A percentile compares a stretch with the other conserved stretches of the same genome.
Evolutionary conservation across 2,888 invertebrate species (phyloP).

Genomic region (Steinernema hermaphroditum): DNA sequence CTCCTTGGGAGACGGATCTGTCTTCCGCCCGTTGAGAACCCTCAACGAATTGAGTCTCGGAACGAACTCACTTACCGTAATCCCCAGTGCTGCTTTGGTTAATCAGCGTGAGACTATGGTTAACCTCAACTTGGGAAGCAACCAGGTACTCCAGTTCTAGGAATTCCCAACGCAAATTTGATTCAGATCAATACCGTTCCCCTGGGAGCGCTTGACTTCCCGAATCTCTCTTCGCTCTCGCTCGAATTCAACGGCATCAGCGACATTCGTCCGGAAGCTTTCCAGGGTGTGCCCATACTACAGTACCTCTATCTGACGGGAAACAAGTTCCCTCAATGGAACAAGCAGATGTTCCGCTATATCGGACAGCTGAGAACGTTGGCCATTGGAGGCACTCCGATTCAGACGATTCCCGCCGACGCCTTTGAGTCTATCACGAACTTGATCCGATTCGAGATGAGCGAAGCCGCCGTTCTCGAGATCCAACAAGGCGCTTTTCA

Average conservation of each 20-base stretch:
- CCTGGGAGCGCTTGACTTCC: constrained; percentile 65
- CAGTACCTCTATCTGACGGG: constrained; percentile 66
- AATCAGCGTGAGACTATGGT: constrained; percentile 58
- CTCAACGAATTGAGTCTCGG: constrained; percentile 66
- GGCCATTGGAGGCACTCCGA: constrained; percentile 66
- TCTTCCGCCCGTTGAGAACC: constrained; percentile 60
- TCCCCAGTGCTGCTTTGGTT: constrained; percentile 62
- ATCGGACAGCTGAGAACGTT: constrained; percentile 62
- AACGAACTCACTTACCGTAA: constrained; percentile 60
- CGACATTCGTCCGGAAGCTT: constrained; percentile 63
- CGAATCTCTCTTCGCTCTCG: constrained; percentile 63
- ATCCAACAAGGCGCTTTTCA: constrained; percentile 66
- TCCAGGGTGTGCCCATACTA: constrained; percentile 65
- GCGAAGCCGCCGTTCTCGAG: constrained; percentile 65
- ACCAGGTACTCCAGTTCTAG: constrained; percentile 41
- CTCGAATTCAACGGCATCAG: constrained; percentile 66
- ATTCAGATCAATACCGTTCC: constrained; percentile 56
- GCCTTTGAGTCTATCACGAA: constrained; percentile 65
- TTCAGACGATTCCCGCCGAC: constrained; percentile 64
- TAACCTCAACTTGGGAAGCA: constrained; percentile 65
- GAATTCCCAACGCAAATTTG: constrained; percentile 10
- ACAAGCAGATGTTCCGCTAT: constrained; percentile 66
- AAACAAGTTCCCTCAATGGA: constrained; percentile 65
- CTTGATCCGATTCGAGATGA: constrained; percentile 66
- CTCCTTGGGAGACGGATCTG: constrained; percentile 56